These are phyloP conservation scores for Caenorhabditis sinica DNA, from an alignment of 2,888 invertebrate genomes.

Conservation along the genomic window DNA sequence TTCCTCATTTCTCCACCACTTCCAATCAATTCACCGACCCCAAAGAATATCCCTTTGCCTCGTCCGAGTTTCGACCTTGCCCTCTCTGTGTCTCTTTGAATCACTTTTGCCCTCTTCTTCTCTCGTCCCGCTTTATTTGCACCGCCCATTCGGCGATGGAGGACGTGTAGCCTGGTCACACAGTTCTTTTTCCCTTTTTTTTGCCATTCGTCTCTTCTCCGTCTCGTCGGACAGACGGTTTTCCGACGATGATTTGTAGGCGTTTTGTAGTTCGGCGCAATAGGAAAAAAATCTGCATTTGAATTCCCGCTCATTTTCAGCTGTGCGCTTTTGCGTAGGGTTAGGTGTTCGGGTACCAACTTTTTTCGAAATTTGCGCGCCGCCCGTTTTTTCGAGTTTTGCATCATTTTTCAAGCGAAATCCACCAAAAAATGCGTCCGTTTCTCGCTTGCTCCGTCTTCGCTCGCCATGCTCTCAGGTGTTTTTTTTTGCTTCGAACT, in stretches of 20 bases:
- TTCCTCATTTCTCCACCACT: slow-evolving; percentile 1
- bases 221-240: slow-evolving; percentile 12
- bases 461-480: slow-evolving; percentile 54
- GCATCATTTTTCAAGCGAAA: not conserved
- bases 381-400: slow-evolving; percentile 17
- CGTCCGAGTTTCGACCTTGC: slow-evolving; percentile 53
- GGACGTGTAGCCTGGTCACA: slow-evolving; percentile 54
- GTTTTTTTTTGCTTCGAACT: no score
- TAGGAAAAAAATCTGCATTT: not conserved
- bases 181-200: slow-evolving; percentile 34
- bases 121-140: slow-evolving; percentile 37
- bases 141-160: slow-evolving; percentile 57
- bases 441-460: slow-evolving; percentile 52
- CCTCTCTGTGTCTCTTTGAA: slow-evolving; percentile 55
- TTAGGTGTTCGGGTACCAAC: slow-evolving; percentile 30
- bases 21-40: slow-evolving; percentile 35
- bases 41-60: slow-evolving; percentile 39
- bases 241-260: no score
- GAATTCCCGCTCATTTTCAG: slow-evolving; percentile 4
- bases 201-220: slow-evolving; percentile 35
- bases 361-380: not conserved
- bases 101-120: slow-evolving; percentile 37
- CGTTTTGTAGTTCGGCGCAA: not conserved
- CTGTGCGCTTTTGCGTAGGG: slow-evolving; percentile 41
- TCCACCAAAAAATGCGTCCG: slow-evolving; percentile 41